Base-by-base conservation (phyloP, 2,888 invertebrate species). In the Lottia scabra region DNA sequence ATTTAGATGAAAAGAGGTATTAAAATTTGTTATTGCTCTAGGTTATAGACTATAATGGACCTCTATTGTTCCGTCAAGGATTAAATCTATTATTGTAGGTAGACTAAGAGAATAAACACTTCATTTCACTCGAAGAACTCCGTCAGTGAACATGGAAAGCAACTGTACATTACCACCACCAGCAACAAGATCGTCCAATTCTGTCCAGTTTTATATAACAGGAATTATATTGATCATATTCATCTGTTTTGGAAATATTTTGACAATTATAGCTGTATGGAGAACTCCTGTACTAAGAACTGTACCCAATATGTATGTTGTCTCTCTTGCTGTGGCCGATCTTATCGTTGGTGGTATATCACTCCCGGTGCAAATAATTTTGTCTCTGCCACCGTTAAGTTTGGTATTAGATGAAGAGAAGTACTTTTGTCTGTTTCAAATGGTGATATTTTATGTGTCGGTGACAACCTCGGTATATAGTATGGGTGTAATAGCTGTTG, bases 261-360 rank as follows among this genome's bases (percentile, higher is more conserved):
- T 72, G 38, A 78, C 78, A 12, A 68, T 78, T 23, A 26, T 75
- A 12, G 71, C 72, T 1, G 70, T 76, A 38, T 45, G 48, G 44
- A 68, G 62, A 63, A 75, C 70, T 66, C 69, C 68, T 16, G 44
- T 44, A 15, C 69, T 78, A 12, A 68, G 67, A 48, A 78, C 76
- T 10, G 70, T 74, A 23, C 72, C 78, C 26, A 78, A 76, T 65
- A 71, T 76, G 68, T 78, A 75, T 70, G 75, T 78, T n/a, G 73
- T 70, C 0, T 72, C 75, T 13, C 38, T 78, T 46, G 78, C 78
- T 8, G 62, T 76, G 12, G 72, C 75, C 0, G 78, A 78, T 65
- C 63, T 74, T 2, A 65, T 78, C 13, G 74, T 75, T 12, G 71
- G 75, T 56, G 23, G 56, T 4, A 26, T 75, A 8, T 67, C 68